phyloP scores from a whole-genome alignment of 2,888 invertebrate genomes.

The Drosophila buzzatii region DNA sequence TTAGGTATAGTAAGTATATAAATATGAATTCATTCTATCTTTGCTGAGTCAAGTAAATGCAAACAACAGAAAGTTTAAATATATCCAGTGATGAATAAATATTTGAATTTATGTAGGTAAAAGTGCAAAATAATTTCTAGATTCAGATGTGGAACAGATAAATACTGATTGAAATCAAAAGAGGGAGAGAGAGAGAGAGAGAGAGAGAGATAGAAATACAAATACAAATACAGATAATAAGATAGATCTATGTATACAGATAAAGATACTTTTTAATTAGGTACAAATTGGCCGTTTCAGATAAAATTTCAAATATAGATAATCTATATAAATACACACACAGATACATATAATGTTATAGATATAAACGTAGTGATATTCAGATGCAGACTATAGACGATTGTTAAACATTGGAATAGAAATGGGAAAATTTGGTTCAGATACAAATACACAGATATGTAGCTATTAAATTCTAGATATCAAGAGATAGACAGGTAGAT shows the following conservation, averaged over 20 bases:
- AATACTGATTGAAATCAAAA: neutral
- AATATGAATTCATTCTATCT: neutral
- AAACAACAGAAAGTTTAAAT: neutral
- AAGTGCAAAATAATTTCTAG: neutral
- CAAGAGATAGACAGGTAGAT: no score
- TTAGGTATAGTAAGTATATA: neutral
- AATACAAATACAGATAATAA: neutral
- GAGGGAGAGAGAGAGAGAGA: neutral
- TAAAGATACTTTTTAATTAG: neutral
- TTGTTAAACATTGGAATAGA: neutral
- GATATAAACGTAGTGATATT: neutral
- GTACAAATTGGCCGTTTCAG: neutral
- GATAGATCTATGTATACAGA: neutral
- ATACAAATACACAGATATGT: no score
- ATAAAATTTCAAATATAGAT: neutral
- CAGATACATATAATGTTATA: neutral
- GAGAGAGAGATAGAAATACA: neutral
- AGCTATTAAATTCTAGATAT: no score
- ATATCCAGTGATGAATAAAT: neutral
- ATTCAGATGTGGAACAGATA: neutral
- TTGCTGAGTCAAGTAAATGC: neutral
- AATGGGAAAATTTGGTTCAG: no score
- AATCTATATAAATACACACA: neutral
- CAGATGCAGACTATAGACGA: neutral
- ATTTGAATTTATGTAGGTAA: neutral